Percentiles rank a stretch among this genome's conserved stretches.
Evolutionary conservation across 2,797 vertebrate genomes (phyloP).

Genomic region (Apogon talboti): DNA sequence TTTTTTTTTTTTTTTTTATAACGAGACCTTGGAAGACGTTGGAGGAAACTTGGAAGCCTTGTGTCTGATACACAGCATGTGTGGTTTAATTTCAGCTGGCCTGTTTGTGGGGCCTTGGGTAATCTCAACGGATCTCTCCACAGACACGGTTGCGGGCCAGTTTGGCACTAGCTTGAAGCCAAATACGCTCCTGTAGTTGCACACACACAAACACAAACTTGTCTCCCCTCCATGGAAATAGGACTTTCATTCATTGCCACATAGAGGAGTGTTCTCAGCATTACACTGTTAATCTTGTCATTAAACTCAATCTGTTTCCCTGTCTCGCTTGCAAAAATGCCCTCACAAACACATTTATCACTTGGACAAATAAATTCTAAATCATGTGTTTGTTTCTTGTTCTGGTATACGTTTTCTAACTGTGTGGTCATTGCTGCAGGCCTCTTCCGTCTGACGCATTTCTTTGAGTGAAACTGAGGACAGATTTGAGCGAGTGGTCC

Average conservation of each 20-base stretch:
- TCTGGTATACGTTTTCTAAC: neutral
- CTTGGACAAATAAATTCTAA: neutral
- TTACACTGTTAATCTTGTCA: slow-evolving; percentile 59
- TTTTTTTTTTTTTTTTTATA: slow-evolving; percentile 33
- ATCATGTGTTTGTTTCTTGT: slow-evolving; percentile 2
- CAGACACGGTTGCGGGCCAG: slow-evolving; percentile 64
- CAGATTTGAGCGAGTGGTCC: slow-evolving; percentile 26
- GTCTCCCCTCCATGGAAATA: slow-evolving; percentile 59
- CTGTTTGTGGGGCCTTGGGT: slow-evolving; percentile 37
- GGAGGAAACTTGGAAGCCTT: slow-evolving; percentile 40
- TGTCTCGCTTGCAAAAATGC: slow-evolving; percentile 9
- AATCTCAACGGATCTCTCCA: slow-evolving; percentile 68
- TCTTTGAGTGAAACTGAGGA: slow-evolving; percentile 39
- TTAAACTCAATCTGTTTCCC: slow-evolving; percentile 42
- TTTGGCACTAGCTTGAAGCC: slow-evolving; percentile 60
- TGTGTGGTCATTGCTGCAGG: too few relatives aligned
- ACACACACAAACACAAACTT: slow-evolving; percentile 46
- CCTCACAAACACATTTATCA: slow-evolving; percentile 3
- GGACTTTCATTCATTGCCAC: slow-evolving; percentile 66
- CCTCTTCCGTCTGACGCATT: neutral
- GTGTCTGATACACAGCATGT: slow-evolving; percentile 49
- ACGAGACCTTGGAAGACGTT: slow-evolving; percentile 32
- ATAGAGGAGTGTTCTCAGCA: slow-evolving; percentile 42
- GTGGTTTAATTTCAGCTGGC: slow-evolving; percentile 61
- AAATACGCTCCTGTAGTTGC: slow-evolving; percentile 52